Conservation (phyloP, 2,113 vertebrate genomes). For the Semicossyphus pulcher region DNA sequence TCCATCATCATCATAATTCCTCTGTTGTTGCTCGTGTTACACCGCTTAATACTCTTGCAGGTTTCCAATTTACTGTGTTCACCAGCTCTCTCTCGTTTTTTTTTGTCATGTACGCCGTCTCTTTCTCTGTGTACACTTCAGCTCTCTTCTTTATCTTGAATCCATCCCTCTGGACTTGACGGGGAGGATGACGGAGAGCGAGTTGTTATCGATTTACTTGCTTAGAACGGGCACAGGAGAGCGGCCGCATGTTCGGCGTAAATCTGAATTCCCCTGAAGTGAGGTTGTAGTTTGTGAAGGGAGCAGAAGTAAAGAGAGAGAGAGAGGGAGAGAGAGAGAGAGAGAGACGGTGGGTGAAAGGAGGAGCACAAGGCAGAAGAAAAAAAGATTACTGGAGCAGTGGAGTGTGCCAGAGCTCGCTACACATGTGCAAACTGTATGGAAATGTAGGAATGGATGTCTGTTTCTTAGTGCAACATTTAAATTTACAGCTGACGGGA, state of each 20-base stretch:
- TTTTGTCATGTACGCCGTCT: neutral
- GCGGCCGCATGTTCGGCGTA: constrained; percentile 45
- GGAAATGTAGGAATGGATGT: constrained; percentile 17
- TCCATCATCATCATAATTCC: constrained; percentile 29
- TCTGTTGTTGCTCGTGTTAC: neutral
- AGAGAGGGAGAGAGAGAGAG: constrained; percentile 9
- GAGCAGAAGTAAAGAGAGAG: constrained; percentile 9
- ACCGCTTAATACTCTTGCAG: neutral
- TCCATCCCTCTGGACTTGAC: constrained; percentile 30
- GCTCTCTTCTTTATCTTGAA: constrained; percentile 26
- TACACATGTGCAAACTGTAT: constrained; percentile 25
- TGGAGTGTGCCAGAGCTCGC: neutral
- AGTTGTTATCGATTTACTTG: constrained; percentile 66
- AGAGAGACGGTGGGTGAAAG: constrained; percentile 2
- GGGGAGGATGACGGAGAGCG: constrained; percentile 26
- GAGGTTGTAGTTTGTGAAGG: constrained; percentile 23
- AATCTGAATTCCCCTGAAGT: constrained; percentile 48
- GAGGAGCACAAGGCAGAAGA: neutral
- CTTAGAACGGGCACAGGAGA: constrained; percentile 36
- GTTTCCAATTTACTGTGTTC: constrained; percentile 2
- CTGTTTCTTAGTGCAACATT: constrained; percentile 32
- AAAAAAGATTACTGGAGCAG: neutral
- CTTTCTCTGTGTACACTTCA: neutral
- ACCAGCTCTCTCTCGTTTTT: neutral
- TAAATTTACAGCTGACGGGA: constrained; percentile 4